Percentiles rank a stretch among this genome's conserved stretches.
These are phyloP conservation scores for Cephalopterus ornatus DNA, from an alignment of 2,113 vertebrate species.

Conservation along the genomic window DNA sequence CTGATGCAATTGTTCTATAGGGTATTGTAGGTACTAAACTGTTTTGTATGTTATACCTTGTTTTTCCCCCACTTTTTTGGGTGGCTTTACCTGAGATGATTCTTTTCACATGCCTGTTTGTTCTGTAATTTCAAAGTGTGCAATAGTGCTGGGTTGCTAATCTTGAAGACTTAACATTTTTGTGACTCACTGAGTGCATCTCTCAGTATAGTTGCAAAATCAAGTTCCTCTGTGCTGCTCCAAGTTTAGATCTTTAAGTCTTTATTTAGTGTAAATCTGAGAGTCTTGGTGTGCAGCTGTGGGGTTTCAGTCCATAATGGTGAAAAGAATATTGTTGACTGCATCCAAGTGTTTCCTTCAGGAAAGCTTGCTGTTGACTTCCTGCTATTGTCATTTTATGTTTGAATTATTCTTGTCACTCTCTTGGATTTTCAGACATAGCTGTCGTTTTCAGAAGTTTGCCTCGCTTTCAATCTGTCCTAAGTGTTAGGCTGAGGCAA, in stretches of 20 bases:
- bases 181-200: neutral
- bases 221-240: neutral
- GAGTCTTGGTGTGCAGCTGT: neutral
- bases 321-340: neutral
- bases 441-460: neutral
- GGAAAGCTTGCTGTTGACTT: neutral
- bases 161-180: neutral
- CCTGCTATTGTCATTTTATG: neutral
- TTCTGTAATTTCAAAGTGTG: neutral
- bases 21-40: neutral
- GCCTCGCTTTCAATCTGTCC: neutral
- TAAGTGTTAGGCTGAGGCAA: neutral
- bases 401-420: neutral
- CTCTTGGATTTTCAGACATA: neutral
- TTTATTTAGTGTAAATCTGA: neutral
- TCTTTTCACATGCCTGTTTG: neutral
- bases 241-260: neutral
- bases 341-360: neutral
- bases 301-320: fast-evolving
- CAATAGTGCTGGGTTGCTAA: neutral
- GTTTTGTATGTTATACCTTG: neutral
- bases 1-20: neutral
- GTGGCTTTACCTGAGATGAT: neutral
- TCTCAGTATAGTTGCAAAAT: neutral
- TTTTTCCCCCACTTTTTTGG: neutral